phyloP scores from a whole-genome alignment of 2,888 invertebrate genomes.

The Apamea anceps region DNA sequence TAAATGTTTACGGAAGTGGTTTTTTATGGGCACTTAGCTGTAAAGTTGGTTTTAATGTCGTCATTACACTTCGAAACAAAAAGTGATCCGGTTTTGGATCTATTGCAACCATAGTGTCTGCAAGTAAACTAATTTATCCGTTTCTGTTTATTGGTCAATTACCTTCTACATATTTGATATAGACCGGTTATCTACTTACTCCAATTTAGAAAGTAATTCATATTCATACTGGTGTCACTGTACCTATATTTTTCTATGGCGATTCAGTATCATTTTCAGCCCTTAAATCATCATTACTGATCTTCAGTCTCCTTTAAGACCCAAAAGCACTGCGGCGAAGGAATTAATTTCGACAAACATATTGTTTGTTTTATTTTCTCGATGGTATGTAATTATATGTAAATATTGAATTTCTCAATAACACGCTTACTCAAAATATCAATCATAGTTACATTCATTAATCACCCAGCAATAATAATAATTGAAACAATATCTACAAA shows the following conservation, averaged over 20 bases:
- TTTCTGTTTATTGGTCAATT: constrained; percentile 10
- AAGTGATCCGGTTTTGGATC: constrained; percentile 50
- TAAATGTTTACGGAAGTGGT: constrained; percentile 65
- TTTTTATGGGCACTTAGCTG: constrained; percentile 61
- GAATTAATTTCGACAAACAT: neutral
- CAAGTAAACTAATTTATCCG: constrained; percentile 1
- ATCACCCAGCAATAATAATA: constrained; percentile 46
- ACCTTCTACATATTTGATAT: neutral
- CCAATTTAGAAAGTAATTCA: neutral
- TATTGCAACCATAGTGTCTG: constrained; percentile 25
- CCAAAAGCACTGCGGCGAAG: neutral
- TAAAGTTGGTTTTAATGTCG: constrained; percentile 48
- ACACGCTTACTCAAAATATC: constrained; percentile 30
- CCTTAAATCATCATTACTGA: neutral
- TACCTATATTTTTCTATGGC: neutral
- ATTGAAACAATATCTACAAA: constrained; percentile 58
- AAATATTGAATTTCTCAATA: constrained; percentile 36
- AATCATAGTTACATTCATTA: constrained; percentile 34
- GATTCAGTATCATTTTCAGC: neutral
- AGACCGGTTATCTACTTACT: neutral
- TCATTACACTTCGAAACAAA: constrained; percentile 47
- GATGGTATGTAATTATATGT: constrained; percentile 2
- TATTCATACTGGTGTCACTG: neutral
- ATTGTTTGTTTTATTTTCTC: constrained; percentile 33
- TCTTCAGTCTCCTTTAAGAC: neutral